Base-by-base conservation (phyloP, 2,113 vertebrate species). In the Narcine bancroftii region DNA sequence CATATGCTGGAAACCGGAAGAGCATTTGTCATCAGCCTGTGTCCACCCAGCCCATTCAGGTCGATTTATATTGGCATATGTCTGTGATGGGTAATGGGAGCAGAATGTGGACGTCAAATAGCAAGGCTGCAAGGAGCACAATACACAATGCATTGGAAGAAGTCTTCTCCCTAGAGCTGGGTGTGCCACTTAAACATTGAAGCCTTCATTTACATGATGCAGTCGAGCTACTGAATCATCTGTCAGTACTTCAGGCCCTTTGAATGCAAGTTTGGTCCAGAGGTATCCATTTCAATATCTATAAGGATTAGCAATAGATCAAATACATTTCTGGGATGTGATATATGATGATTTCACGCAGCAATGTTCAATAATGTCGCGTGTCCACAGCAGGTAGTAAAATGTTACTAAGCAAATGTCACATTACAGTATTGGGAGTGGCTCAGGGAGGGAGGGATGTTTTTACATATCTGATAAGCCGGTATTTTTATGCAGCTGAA, bases 51-150 rank as follows among this genome's bases (percentile, higher is more conserved):
- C 39, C 33, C 33, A 36, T 60, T 87, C 83, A 63, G 45, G 24
- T 91, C 45, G 89, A 65, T 69, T 91, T 69, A 69, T 45, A 47
- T 91, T 91, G 89, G 89, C 89, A 17, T 69, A 26, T 69, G 65
- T 69, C 65, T 47, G 42, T 69, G 89, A 69, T 91, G 89, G 89
- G 65, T 91, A 69, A 69, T 91, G 65, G 42, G 39, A 91, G 89
- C 47, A 65, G 89, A 91, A 66, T 69, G 89, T 69, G 42, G 89
- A 91, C 65, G 42, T 29, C 89, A 69, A 47, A 69, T 60, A 36
- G n/a, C 53, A 87, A 33, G 47, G 53, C 79, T 53, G 47, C 76
- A 26, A 87, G 81, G 15, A 87, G 53, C n/a, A 6, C 53, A 36
- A n/a, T 17, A 87, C 81, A 63, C 81, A 87, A 87, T 63, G 53